Base-by-base conservation (phyloP, 1,140 invertebrate species). In the Neodiprion pinetum region DNA sequence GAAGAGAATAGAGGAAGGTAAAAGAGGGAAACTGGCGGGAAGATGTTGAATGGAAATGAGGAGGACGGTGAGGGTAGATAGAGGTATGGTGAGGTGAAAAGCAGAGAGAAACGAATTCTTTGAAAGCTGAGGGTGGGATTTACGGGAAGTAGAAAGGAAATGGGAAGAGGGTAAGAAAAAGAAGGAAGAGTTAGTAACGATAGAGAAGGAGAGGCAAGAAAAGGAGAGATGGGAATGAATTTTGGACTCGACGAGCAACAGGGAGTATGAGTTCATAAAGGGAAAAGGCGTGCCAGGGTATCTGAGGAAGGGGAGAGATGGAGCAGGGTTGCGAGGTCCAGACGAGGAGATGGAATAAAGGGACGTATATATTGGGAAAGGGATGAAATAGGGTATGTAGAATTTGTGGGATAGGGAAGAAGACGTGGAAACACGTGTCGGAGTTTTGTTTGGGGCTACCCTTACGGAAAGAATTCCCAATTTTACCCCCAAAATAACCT, bases 31-130 rank as follows among this genome's bases (percentile, higher is more conserved):
- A 21, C 9, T 75, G 23, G 70, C 70, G 12, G 66, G 49, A 71
- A 49, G 65, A 50, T 72, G 74, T 21, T 21, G 74, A 23, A 12
- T 61, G 49, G 71, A 61, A 61, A 72, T 72, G 74, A 72, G 47
- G 28, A 48, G 68, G 47, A 61, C 9, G 14, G 17, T 53, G 1
- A 21, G 61, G 68, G 28, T 5, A 40, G 28, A 5, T 40, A 40
- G 28, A 40, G 28, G 28, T 3, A 3, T 40, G 28, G 5, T 5
- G 5, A 5, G 28, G 28, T 40, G 28, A 5, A 5, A 40, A 40
- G 28, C 28, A 40, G 28, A 40, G 28, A 40, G 28, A 5, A 2
- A 40, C 1, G 28, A 40, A 40, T 40, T 40, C 28, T 40, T 3
- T 40, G 5, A 40, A 40, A 40, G 28, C 5, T 3, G 28, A 40